Evolutionary conservation across 2,113 vertebrate species (phyloP).

Genomic region (Mirza zaza): DNA sequence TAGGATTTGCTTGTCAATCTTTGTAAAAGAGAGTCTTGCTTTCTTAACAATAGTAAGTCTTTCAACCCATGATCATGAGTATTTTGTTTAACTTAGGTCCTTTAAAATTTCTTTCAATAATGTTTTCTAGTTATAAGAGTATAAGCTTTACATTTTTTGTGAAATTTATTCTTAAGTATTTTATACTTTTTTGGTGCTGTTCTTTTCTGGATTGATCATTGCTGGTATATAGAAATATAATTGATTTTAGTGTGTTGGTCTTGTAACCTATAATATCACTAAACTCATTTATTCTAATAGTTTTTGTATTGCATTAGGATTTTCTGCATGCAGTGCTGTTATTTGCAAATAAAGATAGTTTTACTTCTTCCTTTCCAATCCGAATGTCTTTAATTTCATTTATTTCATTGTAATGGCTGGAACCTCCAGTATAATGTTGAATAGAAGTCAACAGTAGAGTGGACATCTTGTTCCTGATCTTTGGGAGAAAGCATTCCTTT

Average conservation of each 20-base stretch:
- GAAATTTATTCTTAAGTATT: neutral
- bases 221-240: neutral
- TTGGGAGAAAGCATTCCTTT: neutral
- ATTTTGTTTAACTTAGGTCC: neutral
- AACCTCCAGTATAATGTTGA: neutral
- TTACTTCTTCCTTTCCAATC: neutral
- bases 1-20: neutral
- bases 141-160: neutral
- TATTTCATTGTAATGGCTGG: neutral
- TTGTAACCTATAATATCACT: neutral
- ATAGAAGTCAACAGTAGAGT: neutral
- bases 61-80: neutral
- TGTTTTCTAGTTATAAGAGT: constrained; percentile 27
- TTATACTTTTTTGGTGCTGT: neutral
- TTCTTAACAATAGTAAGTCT: neutral
- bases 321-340: neutral
- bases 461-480: neutral
- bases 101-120: constrained; percentile 9
- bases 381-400: neutral
- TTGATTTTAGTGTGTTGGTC: neutral
- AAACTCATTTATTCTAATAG: neutral
- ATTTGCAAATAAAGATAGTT: neutral
- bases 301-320: neutral
- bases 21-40: neutral
- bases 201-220: neutral